Percentiles rank a stretch among this genome's conserved stretches.
Conservation (phyloP, 2,797 vertebrate genomes). For the Malacoctenus gilli region DNA sequence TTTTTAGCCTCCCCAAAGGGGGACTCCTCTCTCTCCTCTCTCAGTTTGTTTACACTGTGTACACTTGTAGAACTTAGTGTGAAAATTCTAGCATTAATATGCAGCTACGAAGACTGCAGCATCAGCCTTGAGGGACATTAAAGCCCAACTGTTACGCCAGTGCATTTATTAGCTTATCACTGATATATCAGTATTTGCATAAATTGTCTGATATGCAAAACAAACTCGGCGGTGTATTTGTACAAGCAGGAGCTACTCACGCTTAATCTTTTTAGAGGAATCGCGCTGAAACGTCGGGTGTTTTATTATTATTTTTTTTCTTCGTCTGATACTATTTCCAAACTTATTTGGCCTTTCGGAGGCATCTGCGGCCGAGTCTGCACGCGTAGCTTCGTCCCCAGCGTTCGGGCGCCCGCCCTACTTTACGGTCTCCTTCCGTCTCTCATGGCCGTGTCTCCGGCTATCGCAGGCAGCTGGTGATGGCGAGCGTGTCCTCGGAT, state of each 20-base stretch:
- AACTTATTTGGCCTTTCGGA: no score
- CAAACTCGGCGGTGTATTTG: no score
- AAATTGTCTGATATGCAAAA: conserved; percentile 16
- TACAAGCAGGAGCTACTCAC: no score
- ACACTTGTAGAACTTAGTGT: conserved; percentile 3
- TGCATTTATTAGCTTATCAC: conserved; percentile 12
- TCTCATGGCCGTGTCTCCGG: background rate
- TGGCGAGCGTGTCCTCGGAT: background rate
- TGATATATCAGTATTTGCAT: background rate
- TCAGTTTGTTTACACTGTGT: background rate
- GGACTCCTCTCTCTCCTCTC: background rate
- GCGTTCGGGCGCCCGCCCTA: background rate
- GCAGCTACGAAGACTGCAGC: conserved; percentile 11
- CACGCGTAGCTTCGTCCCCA: background rate
- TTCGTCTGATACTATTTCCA: no score
- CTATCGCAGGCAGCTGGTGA: background rate
- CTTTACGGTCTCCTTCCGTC: background rate
- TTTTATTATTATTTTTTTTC: no score
- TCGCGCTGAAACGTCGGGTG: no score
- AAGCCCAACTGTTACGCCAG: background rate
- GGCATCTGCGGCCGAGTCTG: no score
- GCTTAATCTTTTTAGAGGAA: no score
- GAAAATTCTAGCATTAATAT: conserved; percentile 8
- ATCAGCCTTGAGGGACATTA: conserved; percentile 18
- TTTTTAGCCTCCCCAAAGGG: background rate